Evolutionary conservation across 2,797 vertebrate species (phyloP), one percentile per base, ranked within the genome.

Genomic region (Lacerta bilineata): DNA sequence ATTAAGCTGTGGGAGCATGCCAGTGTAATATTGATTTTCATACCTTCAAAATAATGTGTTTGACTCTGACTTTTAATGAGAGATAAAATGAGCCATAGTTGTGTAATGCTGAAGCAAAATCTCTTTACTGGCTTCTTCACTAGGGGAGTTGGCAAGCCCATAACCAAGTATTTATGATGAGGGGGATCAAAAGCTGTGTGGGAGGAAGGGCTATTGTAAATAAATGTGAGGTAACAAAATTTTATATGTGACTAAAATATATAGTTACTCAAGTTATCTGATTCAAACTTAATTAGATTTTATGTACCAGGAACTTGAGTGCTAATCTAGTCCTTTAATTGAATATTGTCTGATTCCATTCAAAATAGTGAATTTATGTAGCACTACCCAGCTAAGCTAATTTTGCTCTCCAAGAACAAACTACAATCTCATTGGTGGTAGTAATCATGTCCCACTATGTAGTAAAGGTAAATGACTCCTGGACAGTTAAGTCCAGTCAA

Each of bases 51-150:
- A 71, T 68, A 71, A 1, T 82, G 86, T 17, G n/a, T 89, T 92
- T 93, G 64, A 85, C 71, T 92, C 88, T 68, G 46, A 66, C 39
- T 88, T 92, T 66, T 78, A 85, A 90, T 91, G 88, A 90, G 36
- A 39, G 6, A 87, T 75, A 86, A 41, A 77, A 50, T 83, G 17
- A 61, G 83, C 79, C 4, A 88, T 20, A 77, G 64, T 83, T 91
- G 33, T 80, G 4, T 41, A 36, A 89, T 90, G 55, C 0, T 36
- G 83, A 83, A 79, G 88, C 25, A 5, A 15, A 43, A 2, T 86
- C 78, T 92, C 81, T 88, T 85, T n/a, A 71, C 39, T 82, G 36
- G 0, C 43, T 93, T 91, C 81, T 2, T 33, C 8, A 64, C 33
- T n/a, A n/a, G 43, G 64, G 6, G 27, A 84, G 69, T 64, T 17